phyloP scores from a whole-genome alignment of 2,888 invertebrate species.

The Candidula unifasciata region DNA sequence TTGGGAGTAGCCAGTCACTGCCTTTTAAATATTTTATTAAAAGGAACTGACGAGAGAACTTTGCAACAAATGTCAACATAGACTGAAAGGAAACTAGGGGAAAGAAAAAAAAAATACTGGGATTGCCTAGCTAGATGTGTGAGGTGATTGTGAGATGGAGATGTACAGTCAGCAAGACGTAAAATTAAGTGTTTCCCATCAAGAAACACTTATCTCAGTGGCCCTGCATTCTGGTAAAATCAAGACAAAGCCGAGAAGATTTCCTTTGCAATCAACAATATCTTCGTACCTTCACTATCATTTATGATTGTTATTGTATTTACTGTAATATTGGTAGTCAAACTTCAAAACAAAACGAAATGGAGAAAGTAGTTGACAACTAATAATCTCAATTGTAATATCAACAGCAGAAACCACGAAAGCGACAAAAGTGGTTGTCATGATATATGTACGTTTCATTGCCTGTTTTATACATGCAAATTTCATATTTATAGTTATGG shows the following conservation, averaged over 20 bases:
- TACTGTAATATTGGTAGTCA: constrained; percentile 1
- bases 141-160: too few relatives aligned
- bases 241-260: neutral
- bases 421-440: constrained; percentile 18
- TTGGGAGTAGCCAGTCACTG: too few relatives aligned
- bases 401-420: neutral
- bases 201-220: too few relatives aligned
- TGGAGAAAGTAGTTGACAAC: constrained; percentile 15
- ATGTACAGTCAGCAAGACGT: too few relatives aligned
- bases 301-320: neutral
- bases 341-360: neutral
- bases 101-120: too few relatives aligned
- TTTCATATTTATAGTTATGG: constrained; percentile 31
- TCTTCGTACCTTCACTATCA: constrained; percentile 2
- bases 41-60: too few relatives aligned
- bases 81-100: too few relatives aligned
- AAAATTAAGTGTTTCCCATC: too few relatives aligned
- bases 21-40: too few relatives aligned
- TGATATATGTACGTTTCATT: constrained; percentile 22
- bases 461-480: neutral
- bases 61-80: too few relatives aligned
- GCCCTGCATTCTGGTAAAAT: too few relatives aligned
- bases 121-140: too few relatives aligned
- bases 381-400: neutral
- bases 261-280: constrained; percentile 34